Conservation (phyloP, 1,140 invertebrate genomes). For the Ooceraea biroi region DNA sequence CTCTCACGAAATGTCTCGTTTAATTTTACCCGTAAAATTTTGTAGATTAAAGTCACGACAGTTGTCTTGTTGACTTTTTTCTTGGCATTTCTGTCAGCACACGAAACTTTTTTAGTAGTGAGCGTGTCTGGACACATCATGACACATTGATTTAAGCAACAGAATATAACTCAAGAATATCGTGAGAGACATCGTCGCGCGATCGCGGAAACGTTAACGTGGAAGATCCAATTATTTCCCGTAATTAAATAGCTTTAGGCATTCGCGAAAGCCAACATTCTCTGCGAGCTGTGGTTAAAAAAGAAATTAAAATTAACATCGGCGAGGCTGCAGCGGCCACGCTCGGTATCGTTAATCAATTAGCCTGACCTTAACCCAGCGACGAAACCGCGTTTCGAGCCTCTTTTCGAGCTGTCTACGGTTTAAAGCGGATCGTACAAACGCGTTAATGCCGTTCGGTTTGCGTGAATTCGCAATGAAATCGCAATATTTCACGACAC, state of each 20-base stretch:
- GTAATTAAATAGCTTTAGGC: neutral
- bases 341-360: constrained; percentile 39
- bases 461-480: neutral
- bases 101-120: neutral
- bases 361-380: constrained; percentile 66
- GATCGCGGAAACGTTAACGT: no score
- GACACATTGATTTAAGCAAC: neutral
- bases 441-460: neutral
- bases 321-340: neutral
- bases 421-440: constrained; percentile 64
- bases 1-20: no score
- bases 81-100: neutral
- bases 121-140: neutral
- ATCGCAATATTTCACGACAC: no score
- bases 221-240: neutral
- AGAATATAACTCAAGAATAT: neutral
- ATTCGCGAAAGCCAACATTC: neutral
- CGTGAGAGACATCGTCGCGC: neutral
- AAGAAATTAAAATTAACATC: constrained; percentile 15
- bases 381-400: constrained; percentile 54
- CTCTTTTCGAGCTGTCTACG: constrained; percentile 36
- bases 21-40: no score
- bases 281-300: neutral
- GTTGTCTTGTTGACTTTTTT: no score
- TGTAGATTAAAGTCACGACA: no score